Evolutionary conservation across 1,140 invertebrate species (phyloP).

Genomic region (Eriocheir sinensis): DNA sequence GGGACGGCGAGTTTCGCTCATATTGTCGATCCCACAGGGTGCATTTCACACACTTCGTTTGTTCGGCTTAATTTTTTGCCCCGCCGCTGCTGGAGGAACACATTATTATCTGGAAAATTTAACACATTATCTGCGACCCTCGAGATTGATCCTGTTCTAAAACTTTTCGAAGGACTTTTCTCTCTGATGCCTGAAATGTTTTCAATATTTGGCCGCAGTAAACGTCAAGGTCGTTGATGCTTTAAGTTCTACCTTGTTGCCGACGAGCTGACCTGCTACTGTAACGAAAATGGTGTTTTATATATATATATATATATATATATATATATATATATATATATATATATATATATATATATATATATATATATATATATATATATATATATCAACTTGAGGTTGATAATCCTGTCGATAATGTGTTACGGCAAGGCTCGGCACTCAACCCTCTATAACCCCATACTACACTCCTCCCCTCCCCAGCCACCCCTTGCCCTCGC

Average conservation of each 20-base stretch:
- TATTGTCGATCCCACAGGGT: neutral
- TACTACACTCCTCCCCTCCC: too few relatives aligned
- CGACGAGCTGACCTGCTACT: too few relatives aligned
- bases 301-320: neutral
- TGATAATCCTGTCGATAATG: too few relatives aligned
- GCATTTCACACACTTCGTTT: neutral
- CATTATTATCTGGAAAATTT: too few relatives aligned
- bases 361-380: conserved; percentile 46
- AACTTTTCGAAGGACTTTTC: too few relatives aligned
- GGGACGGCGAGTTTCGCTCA: neutral
- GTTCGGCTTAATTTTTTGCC: neutral
- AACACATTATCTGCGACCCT: neutral
- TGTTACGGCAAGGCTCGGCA: too few relatives aligned
- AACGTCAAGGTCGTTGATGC: neutral
- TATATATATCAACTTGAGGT: too few relatives aligned
- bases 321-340: neutral
- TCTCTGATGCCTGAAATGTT: too few relatives aligned
- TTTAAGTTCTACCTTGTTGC: neutral
- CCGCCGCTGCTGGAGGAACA: neutral
- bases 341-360: conserved; percentile 6
- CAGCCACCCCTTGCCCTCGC: too few relatives aligned
- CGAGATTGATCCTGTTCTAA: neutral
- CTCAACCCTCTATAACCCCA: too few relatives aligned
- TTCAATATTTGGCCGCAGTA: neutral
- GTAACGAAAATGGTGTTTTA: too few relatives aligned